phyloP scores from a whole-genome alignment of 2,797 vertebrate genomes.

The Spinus pinus region DNA sequence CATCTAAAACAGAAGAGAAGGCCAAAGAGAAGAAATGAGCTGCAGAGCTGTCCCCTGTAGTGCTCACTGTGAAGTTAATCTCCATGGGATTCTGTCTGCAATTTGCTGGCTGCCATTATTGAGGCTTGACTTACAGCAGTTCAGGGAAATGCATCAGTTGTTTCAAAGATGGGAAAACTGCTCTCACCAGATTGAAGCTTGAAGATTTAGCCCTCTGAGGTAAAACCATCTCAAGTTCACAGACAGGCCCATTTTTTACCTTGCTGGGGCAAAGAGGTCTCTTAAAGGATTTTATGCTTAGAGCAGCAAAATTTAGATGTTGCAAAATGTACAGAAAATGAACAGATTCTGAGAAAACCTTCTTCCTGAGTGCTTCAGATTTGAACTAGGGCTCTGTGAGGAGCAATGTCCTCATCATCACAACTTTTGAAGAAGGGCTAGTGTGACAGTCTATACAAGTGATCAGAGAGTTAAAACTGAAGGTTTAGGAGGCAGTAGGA shows the following conservation, averaged over 20 bases:
- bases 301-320: not conserved
- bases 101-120: not conserved
- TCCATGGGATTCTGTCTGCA: not conserved
- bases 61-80: accelerated
- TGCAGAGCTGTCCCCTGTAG: not conserved
- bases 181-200: not conserved
- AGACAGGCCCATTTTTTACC: not conserved
- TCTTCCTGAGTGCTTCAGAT: not conserved
- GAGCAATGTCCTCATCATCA: not conserved
- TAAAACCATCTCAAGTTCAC: not conserved
- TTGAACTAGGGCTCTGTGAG: not conserved
- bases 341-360: not conserved
- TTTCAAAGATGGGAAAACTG: not conserved
- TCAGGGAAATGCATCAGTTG: not conserved
- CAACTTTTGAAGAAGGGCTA: not conserved
- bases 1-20: not conserved
- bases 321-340: not conserved
- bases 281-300: not conserved
- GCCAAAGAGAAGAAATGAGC: not conserved
- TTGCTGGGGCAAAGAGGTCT: not conserved
- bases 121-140: not conserved
- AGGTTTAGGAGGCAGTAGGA: not conserved
- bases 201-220: not conserved
- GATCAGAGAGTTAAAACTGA: not conserved
- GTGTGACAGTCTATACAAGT: not conserved